Conservation (phyloP, 2,888 invertebrate genomes). For the Napeogenes inachia region DNA sequence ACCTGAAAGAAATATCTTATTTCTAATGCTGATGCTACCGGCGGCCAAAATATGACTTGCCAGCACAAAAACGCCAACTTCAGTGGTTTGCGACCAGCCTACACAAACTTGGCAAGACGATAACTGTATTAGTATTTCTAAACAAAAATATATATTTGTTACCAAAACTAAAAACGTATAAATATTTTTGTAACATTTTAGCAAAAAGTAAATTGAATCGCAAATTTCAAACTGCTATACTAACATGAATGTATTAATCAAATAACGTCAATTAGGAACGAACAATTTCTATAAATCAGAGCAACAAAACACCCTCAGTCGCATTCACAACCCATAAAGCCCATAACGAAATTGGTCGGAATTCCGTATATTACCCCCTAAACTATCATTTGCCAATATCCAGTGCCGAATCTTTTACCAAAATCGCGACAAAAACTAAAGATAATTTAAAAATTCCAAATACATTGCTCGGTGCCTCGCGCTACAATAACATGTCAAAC, state of each 20-base stretch:
- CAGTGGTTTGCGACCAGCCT: slow-evolving; percentile 23
- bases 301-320: slow-evolving; percentile 26
- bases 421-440: neutral
- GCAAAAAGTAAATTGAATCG: neutral
- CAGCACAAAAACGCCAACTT: slow-evolving; percentile 15
- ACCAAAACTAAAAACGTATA: too few relatives aligned
- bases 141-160: neutral
- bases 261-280: slow-evolving; percentile 16
- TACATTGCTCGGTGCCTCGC: slow-evolving; percentile 22
- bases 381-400: slow-evolving; percentile 52
- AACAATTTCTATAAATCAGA: slow-evolving; percentile 27
- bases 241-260: slow-evolving; percentile 10
- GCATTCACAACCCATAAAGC: slow-evolving; percentile 55
- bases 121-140: slow-evolving; percentile 10
- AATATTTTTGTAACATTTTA: too few relatives aligned
- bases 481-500: neutral
- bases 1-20: neutral
- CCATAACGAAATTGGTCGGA: slow-evolving; percentile 46
- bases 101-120: slow-evolving; percentile 21
- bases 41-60: slow-evolving; percentile 8
- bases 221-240: neutral
- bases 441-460: neutral
- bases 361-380: slow-evolving; percentile 55
- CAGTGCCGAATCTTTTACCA: slow-evolving; percentile 21
- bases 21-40: slow-evolving; percentile 13